phyloP scores from a whole-genome alignment of 1,140 invertebrate species.

The Drosophila prosaltans region DNA sequence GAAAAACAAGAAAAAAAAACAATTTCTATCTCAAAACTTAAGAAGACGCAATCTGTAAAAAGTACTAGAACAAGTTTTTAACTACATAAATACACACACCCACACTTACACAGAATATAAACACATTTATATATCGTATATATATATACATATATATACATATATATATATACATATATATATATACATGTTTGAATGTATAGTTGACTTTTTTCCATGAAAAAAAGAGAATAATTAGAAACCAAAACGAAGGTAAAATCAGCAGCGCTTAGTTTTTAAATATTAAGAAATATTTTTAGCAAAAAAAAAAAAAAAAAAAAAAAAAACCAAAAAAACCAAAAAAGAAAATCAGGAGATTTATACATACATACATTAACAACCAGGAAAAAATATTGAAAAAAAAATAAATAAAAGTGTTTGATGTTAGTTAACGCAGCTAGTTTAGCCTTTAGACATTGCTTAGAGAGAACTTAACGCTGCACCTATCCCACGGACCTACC shows the following conservation, averaged over 20 bases:
- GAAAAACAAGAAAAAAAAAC: slow-evolving; percentile 14
- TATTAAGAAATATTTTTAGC: not conserved
- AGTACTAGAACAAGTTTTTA: slow-evolving; percentile 58
- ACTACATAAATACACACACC: slow-evolving; percentile 24
- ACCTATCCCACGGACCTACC: not conserved
- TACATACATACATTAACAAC: slow-evolving; percentile 9
- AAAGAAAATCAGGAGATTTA: slow-evolving; percentile 10
- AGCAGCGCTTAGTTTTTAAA: slow-evolving; percentile 31
- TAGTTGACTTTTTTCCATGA: slow-evolving; percentile 57
- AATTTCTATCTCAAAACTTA: slow-evolving; percentile 23
- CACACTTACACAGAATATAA: slow-evolving; percentile 7
- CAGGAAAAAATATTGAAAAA: slow-evolving; percentile 15
- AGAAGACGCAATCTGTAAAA: slow-evolving; percentile 60
- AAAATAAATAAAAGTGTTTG: slow-evolving; percentile 45
- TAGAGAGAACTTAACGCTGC: slow-evolving; percentile 46
- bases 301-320: not conserved
- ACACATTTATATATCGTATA: slow-evolving; percentile 18
- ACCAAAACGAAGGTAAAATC: slow-evolving; percentile 24
- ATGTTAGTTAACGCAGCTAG: slow-evolving; percentile 40
- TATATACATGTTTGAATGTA: slow-evolving; percentile 10
- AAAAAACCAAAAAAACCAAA: not conserved
- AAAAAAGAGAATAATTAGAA: slow-evolving; percentile 20
- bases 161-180: slow-evolving; percentile 21
- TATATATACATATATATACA: slow-evolving; percentile 10
- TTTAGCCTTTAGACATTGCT: slow-evolving; percentile 58